Evolutionary conservation across 2,888 invertebrate genomes (phyloP).

Genomic region (Acleris cristana): DNA sequence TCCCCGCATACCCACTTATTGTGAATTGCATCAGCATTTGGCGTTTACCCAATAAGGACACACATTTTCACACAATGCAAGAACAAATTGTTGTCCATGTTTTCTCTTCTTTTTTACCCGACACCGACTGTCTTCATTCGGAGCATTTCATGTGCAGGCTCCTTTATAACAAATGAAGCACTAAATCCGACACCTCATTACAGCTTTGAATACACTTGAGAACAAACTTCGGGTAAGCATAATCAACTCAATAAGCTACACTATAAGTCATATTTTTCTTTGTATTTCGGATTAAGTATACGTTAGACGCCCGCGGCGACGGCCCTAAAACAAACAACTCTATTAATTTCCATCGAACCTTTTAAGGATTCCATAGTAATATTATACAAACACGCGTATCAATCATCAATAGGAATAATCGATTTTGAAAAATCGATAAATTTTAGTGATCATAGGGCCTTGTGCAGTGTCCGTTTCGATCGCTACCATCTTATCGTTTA

Average conservation of each 20-base stretch:
- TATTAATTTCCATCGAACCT: slow-evolving; percentile 68
- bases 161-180: slow-evolving; percentile 59
- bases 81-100: slow-evolving; percentile 1
- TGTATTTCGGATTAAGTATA: slow-evolving; percentile 22
- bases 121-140: slow-evolving; percentile 7
- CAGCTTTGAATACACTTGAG: slow-evolving; percentile 49
- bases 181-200: slow-evolving; percentile 73
- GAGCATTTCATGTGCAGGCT: slow-evolving; percentile 43
- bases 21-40: background rate
- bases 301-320: slow-evolving; percentile 70
- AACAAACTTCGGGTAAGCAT: too few relatives aligned
- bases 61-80: slow-evolving; percentile 13
- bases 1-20: background rate
- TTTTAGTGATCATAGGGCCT: slow-evolving; percentile 21
- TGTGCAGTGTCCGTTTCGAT: too few relatives aligned
- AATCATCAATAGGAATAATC: slow-evolving; percentile 73
- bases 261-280: too few relatives aligned
- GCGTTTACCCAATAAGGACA: slow-evolving; percentile 5
- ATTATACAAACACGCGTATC: slow-evolving; percentile 66
- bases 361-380: slow-evolving; percentile 56
- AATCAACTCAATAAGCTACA: too few relatives aligned
- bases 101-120: background rate
- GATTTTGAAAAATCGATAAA: slow-evolving; percentile 62
- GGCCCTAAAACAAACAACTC: slow-evolving; percentile 78
- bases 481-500: too few relatives aligned